Percentiles rank a stretch among this genome's conserved stretches.
Evolutionary conservation across 2,113 vertebrate genomes (phyloP).

Genomic region (Daphoenositta chrysoptera): DNA sequence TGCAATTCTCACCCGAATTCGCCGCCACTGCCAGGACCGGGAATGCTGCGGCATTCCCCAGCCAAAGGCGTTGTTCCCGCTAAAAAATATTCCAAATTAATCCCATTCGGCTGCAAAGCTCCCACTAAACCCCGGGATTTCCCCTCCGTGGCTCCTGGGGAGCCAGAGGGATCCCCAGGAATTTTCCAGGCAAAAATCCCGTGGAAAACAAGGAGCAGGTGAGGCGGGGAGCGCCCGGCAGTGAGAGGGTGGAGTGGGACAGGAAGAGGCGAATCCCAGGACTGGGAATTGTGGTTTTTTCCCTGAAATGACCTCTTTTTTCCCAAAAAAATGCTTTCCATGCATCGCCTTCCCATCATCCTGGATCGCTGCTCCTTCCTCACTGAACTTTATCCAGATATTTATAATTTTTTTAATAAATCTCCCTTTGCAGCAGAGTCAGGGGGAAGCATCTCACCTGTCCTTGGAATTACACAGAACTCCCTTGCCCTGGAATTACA

Average conservation of each 20-base stretch:
- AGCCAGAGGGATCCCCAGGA: neutral
- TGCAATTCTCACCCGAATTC: neutral
- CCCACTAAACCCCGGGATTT: neutral
- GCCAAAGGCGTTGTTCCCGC: neutral
- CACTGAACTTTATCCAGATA: neutral
- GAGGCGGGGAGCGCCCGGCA: neutral
- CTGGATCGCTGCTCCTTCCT: neutral
- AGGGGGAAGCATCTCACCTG: neutral
- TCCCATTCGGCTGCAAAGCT: neutral
- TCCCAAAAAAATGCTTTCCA: fast-evolving
- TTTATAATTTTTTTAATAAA: neutral
- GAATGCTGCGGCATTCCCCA: neutral
- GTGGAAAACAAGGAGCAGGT: neutral
- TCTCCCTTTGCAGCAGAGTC: neutral
- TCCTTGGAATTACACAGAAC: no score
- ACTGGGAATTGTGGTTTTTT: neutral
- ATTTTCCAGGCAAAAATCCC: neutral
- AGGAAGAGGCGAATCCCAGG: neutral
- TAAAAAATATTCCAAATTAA: neutral
- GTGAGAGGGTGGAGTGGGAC: neutral
- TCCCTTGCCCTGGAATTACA: no score
- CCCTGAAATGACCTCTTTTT: neutral
- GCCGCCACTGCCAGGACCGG: neutral
- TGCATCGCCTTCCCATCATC: neutral
- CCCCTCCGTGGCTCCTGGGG: neutral